phyloP scores from a whole-genome alignment of 2,113 vertebrate genomes.

The Microcebus tavaratra region DNA sequence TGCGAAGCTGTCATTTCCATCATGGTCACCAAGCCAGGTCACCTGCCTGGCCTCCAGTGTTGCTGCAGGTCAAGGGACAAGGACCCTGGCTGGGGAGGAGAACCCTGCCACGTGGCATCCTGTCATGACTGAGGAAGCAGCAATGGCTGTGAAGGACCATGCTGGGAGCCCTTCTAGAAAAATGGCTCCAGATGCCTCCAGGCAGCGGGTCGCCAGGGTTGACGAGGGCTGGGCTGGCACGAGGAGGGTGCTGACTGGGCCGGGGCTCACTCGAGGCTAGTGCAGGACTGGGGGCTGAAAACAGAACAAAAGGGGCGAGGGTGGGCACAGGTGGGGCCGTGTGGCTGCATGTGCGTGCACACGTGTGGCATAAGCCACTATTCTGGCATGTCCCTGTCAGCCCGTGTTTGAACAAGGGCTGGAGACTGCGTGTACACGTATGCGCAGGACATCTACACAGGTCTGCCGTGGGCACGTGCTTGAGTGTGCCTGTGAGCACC shows the following conservation, averaged over 20 bases:
- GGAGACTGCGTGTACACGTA: fast-evolving
- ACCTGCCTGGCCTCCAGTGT: background rate
- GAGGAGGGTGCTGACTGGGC: fast-evolving
- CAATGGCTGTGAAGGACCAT: background rate
- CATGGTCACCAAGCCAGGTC: background rate
- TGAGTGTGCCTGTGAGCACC: background rate
- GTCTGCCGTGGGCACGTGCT: background rate
- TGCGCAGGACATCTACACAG: fast-evolving
- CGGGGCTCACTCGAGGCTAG: background rate
- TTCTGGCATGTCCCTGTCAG: fast-evolving
- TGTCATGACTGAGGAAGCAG: background rate
- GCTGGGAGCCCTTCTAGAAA: background rate
- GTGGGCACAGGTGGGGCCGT: background rate
- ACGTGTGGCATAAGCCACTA: background rate
- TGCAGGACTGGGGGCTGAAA: background rate
- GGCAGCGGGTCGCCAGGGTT: too few species aligned
- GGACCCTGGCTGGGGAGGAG: background rate
- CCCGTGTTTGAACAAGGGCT: too few species aligned
- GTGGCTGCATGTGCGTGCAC: too few species aligned
- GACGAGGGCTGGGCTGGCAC: background rate
- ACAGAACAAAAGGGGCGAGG: too few species aligned
- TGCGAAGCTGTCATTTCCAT: background rate
- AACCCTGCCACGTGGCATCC: background rate
- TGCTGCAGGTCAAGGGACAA: background rate
- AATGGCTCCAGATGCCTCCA: background rate